Evolutionary conservation across 2,888 invertebrate genomes (phyloP).

Genomic region (Andrena hattorfiana): DNA sequence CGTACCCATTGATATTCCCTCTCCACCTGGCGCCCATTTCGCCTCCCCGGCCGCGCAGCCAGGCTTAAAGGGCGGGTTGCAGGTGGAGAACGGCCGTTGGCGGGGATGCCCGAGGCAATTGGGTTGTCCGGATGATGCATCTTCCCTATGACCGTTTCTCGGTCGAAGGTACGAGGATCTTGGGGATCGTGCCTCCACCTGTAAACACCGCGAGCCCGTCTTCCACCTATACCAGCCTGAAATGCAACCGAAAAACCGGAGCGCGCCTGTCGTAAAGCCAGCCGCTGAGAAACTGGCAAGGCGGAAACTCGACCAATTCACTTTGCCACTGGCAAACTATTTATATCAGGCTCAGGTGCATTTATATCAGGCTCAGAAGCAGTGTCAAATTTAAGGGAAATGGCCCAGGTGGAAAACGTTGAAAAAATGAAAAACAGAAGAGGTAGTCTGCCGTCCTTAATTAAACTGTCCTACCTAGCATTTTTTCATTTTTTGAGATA

Average conservation of each 20-base stretch:
- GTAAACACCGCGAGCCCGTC: slow-evolving; percentile 78
- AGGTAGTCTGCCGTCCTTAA: too few relatives aligned
- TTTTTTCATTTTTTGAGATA: too few relatives aligned
- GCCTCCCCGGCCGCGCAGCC: slow-evolving; percentile 40
- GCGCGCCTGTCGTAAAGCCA: slow-evolving; percentile 74
- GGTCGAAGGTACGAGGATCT: slow-evolving; percentile 57
- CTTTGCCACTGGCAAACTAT: neutral
- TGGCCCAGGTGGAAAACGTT: too few relatives aligned
- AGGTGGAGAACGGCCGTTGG: slow-evolving; percentile 71
- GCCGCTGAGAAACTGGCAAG: neutral
- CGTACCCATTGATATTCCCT: slow-evolving; percentile 30
- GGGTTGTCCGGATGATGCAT: slow-evolving; percentile 61
- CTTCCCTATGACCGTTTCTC: slow-evolving; percentile 54
- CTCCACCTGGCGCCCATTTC: slow-evolving; percentile 34
- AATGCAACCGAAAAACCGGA: slow-evolving; percentile 68
- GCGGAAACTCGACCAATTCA: neutral
- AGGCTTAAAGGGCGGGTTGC: slow-evolving; percentile 65
- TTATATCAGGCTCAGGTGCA: neutral
- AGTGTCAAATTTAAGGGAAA: too few relatives aligned
- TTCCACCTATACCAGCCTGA: slow-evolving; percentile 60
- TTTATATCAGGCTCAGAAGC: neutral
- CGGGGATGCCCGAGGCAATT: slow-evolving; percentile 61
- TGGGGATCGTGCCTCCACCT: slow-evolving; percentile 71
- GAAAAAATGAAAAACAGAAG: too few relatives aligned
- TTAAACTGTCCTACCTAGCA: too few relatives aligned